These are phyloP conservation scores for Drosophila setifemur DNA, from an alignment of 1,140 invertebrate genomes.

Conservation along the genomic window DNA sequence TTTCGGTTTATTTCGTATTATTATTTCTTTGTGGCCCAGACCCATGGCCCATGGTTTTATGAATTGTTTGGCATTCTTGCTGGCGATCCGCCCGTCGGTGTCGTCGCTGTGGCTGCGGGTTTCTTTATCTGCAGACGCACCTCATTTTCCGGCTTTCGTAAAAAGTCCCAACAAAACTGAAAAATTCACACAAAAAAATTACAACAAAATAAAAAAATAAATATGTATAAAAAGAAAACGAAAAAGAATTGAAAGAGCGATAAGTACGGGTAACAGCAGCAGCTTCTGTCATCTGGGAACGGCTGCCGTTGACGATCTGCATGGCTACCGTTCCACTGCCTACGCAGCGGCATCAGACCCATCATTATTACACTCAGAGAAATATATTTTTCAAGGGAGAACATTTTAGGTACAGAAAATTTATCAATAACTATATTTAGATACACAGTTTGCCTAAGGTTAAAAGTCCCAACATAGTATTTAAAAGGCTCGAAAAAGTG, in stretches of 20 bases:
- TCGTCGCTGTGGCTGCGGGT: constrained; percentile 46
- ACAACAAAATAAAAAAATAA: constrained; percentile 34
- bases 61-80: constrained; percentile 72
- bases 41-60: constrained; percentile 56
- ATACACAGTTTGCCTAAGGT: too few species aligned
- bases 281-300: constrained; percentile 31
- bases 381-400: not conserved
- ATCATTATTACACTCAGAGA: constrained; percentile 21
- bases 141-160: constrained; percentile 72
- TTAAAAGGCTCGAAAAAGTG: too few species aligned
- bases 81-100: constrained; percentile 4
- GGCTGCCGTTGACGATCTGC: constrained; percentile 40
- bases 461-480: too few species aligned
- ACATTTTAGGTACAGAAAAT: too few species aligned
- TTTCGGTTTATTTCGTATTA: constrained; percentile 16
- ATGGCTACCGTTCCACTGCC: constrained; percentile 37
- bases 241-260: constrained; percentile 17
- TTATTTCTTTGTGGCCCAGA: constrained; percentile 17
- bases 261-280: constrained; percentile 43
- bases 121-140: constrained; percentile 70
- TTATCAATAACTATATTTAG: too few species aligned
- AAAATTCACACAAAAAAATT: constrained; percentile 31
- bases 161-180: constrained; percentile 37
- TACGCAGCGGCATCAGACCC: constrained; percentile 20
- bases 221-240: constrained; percentile 4